These are phyloP conservation scores for Drosophila mauritiana DNA, from an alignment of 1,140 invertebrate species.

Conservation along the genomic window DNA sequence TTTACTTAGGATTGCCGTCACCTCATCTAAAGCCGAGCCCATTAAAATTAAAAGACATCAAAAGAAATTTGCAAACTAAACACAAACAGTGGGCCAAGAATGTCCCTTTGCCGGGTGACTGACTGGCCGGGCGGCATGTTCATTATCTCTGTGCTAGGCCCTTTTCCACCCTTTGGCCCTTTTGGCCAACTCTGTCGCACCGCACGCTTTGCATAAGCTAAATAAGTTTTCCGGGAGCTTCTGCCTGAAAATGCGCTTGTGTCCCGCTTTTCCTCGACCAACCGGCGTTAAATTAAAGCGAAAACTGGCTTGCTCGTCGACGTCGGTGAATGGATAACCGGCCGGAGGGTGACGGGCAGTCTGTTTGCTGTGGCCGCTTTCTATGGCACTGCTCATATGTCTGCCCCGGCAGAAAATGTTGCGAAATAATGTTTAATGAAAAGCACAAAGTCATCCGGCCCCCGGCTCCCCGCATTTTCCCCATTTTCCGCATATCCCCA, in stretches of 20 bases:
- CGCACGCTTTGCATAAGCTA: conserved; percentile 73
- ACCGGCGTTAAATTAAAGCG: conserved; percentile 78
- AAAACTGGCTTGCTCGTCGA: conserved; percentile 58
- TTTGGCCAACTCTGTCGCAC: conserved; percentile 51
- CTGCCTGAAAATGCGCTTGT: conserved; percentile 63
- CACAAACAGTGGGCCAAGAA: conserved; percentile 58
- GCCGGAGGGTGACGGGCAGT: conserved; percentile 20
- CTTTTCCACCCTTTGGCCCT: conserved; percentile 64
- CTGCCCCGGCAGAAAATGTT: conserved; percentile 59
- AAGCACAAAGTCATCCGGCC: conserved; percentile 76
- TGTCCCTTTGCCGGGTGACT: conserved; percentile 58
- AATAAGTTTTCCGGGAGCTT: conserved; percentile 71
- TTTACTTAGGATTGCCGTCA: conserved; percentile 43
- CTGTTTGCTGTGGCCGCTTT: conserved; percentile 72
- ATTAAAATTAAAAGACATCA: conserved; percentile 82
- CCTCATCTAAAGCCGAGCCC: conserved; percentile 52
- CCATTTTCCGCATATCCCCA: too few species aligned
- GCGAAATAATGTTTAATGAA: conserved; percentile 82
- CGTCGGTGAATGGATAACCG: conserved; percentile 4
- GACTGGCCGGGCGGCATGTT: conserved; percentile 19
- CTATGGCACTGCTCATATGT: conserved; percentile 60
- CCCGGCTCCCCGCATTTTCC: neutral
- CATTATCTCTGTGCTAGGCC: conserved; percentile 26
- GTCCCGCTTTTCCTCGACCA: conserved; percentile 34
- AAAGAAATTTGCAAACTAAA: conserved; percentile 81